Evolutionary conservation across 2,113 vertebrate species (phyloP), one percentile per base, ranked within the genome.

Genomic region (Anser cygnoides): DNA sequence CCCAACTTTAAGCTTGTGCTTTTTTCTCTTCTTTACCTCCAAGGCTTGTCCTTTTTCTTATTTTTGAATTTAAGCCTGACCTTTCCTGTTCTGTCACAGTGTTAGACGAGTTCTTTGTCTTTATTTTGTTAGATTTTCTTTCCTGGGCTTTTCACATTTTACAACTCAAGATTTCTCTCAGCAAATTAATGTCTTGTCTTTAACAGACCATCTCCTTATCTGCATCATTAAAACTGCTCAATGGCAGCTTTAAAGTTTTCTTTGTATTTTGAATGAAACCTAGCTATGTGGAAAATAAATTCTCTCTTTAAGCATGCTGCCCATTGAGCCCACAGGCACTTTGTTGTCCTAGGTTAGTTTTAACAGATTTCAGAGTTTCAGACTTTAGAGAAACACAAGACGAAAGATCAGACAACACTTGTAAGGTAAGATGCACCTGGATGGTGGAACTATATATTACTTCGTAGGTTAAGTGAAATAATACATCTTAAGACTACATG

Each of bases 81-180:
- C 82, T 95, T 94, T 95, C 14, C 21, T 76, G 23, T 62, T 73
- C 74, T 70, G 66, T 83, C 91, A 92, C 54, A 73, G 17, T 44
- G 37, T 66, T 76, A 70, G 66, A 77, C 0, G 0, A 85, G 44
- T 67, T 89, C 61, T 92, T 76, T 77, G 33, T 84, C 80, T 78
- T 92, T 72, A 61, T 92, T 89, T 84, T 82, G 66, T 76, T 73
- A 67, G n/a, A 79, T 72, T 84, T 71, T 75, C 22, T 92, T 93
- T 89, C 65, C 28, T 74, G 23, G n/a, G 19, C 39, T 73, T 95
- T 89, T 87, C 71, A 87, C 35, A 78, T 84, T 91, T 90, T 84
- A 46, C 4, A 55, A 35, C 65, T 78, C 46, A 77, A 67, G 11
- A 57, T 89, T 92, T 71, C 28, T 63, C 28, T 95, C 50, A 55